phyloP scores from a whole-genome alignment of 2,888 invertebrate genomes.

The Pyrgus malvae region DNA sequence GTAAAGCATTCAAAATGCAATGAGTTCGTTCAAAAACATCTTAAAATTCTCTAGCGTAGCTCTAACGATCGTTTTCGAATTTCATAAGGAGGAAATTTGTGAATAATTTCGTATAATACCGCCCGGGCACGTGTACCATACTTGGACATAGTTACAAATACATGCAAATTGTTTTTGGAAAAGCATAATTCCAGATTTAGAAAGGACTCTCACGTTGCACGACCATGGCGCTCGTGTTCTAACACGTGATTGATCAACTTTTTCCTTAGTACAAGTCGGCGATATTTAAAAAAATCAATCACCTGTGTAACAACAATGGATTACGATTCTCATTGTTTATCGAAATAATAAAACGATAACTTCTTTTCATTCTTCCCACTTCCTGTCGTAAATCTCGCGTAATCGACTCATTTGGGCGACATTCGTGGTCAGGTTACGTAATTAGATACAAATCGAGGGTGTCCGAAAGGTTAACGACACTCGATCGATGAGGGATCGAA shows the following conservation, averaged over 20 bases:
- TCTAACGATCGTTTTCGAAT: slow-evolving; percentile 50
- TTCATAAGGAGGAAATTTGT: slow-evolving; percentile 45
- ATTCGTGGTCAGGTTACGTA: slow-evolving; percentile 13
- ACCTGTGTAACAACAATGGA: slow-evolving; percentile 60
- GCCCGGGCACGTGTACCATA: slow-evolving; percentile 39
- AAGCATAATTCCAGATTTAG: slow-evolving; percentile 52
- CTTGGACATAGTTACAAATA: slow-evolving; percentile 42
- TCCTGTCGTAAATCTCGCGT: slow-evolving; percentile 56
- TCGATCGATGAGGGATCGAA: slow-evolving; percentile 38
- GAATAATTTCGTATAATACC: slow-evolving; percentile 51
- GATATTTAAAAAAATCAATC: slow-evolving; percentile 48
- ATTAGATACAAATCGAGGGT: slow-evolving; percentile 24
- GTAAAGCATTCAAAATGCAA: slow-evolving; percentile 41
- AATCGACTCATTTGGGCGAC: neutral
- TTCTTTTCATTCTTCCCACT: slow-evolving; percentile 46
- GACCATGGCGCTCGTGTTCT: slow-evolving; percentile 45
- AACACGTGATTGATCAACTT: slow-evolving; percentile 57
- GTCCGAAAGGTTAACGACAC: slow-evolving; percentile 46
- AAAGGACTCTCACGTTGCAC: slow-evolving; percentile 56
- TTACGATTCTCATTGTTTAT: slow-evolving; percentile 60
- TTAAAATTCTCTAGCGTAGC: slow-evolving; percentile 42
- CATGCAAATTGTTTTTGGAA: slow-evolving; percentile 45
- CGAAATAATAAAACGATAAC: slow-evolving; percentile 16
- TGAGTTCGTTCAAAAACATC: slow-evolving; percentile 37
- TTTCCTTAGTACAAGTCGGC: slow-evolving; percentile 47